Conservation (phyloP, 2,113 vertebrate species). For the Gnathochromis pfefferi region DNA sequence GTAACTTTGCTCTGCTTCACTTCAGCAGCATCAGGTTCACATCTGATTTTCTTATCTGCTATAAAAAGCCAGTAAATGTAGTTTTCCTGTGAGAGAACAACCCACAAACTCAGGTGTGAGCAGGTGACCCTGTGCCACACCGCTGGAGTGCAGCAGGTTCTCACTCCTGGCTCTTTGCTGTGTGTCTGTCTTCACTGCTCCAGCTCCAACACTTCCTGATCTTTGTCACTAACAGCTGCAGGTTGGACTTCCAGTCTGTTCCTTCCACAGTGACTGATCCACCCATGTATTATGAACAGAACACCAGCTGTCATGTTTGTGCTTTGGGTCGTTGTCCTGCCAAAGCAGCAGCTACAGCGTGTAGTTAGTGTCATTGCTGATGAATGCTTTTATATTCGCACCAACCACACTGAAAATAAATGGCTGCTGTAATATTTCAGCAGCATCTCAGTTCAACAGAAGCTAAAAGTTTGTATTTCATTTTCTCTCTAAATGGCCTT, state of each 20-base stretch:
- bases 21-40: neutral
- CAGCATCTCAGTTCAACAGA: neutral
- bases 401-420: neutral
- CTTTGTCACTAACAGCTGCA: neutral
- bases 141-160: neutral
- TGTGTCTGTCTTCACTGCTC: neutral
- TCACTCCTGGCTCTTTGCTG: neutral
- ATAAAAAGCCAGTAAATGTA: neutral
- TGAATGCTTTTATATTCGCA: rapidly evolving
- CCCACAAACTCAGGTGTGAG: neutral
- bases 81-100: neutral
- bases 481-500: neutral
- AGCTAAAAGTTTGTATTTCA: neutral
- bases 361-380: neutral
- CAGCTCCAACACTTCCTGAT: rapidly evolving
- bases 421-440: neutral
- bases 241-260: neutral
- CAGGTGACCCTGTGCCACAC: neutral
- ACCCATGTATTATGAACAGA: neutral
- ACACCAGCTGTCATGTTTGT: neutral
- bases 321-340: neutral
- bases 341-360: neutral
- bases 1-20: neutral
- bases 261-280: neutral
- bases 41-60: neutral